Evolutionary conservation across 2,888 invertebrate genomes (phyloP).

Genomic region (Amphipoea lucens): DNA sequence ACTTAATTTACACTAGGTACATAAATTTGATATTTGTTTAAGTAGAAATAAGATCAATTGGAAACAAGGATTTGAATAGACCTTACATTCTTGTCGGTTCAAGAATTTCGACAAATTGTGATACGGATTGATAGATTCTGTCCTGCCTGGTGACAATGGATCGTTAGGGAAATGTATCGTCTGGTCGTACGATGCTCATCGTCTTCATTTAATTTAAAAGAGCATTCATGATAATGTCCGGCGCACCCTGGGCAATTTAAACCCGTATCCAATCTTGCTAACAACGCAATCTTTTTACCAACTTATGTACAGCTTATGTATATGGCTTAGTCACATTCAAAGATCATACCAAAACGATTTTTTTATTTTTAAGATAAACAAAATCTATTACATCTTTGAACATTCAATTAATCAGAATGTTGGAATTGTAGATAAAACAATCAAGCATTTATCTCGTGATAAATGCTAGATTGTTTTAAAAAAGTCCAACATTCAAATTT

Average conservation of each 20-base stretch:
- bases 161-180: constrained; percentile 15
- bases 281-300: neutral
- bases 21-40: neutral
- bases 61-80: neutral
- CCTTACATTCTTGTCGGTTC: constrained; percentile 27
- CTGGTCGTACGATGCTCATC: neutral
- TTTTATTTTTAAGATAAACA: neutral
- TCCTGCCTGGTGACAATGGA: neutral
- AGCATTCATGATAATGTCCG: no score
- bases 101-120: constrained; percentile 11
- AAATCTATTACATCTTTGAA: neutral
- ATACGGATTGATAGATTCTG: neutral
- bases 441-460: constrained; percentile 28
- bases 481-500: neutral
- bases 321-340: neutral
- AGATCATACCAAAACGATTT: neutral
- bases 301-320: neutral
- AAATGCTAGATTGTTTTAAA: neutral
- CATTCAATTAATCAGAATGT: constrained; percentile 19
- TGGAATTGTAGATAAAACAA: constrained; percentile 10
- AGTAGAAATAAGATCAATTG: neutral
- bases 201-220: neutral
- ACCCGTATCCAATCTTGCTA: neutral
- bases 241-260: neutral
- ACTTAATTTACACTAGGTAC: neutral